phyloP scores from a whole-genome alignment of 2,888 invertebrate species.

The Belgica antarctica region DNA sequence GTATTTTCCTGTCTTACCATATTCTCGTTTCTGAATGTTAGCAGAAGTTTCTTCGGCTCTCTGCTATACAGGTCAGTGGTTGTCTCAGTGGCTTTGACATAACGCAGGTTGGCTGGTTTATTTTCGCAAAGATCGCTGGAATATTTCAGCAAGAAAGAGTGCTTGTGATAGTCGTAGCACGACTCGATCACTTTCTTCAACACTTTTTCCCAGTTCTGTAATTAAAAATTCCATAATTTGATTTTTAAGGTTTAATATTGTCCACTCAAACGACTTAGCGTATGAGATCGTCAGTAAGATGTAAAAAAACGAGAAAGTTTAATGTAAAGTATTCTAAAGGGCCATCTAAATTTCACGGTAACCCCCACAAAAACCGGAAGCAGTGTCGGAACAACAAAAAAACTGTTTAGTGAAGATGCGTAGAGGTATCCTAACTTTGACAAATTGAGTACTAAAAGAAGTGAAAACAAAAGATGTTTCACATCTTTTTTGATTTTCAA shows the following conservation, averaged over 20 bases:
- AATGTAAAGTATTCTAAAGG: too few relatives aligned
- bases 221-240: conserved; percentile 31
- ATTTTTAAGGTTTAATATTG: conserved; percentile 19
- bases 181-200: conserved; percentile 65
- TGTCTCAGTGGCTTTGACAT: conserved; percentile 66
- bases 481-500: too few relatives aligned
- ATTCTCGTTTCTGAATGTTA: conserved; percentile 74
- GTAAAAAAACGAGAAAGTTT: too few relatives aligned
- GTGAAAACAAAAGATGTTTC: too few relatives aligned
- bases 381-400: neutral
- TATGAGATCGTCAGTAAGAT: too few relatives aligned
- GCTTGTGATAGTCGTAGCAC: conserved; percentile 71
- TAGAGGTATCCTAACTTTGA: too few relatives aligned
- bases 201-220: conserved; percentile 61
- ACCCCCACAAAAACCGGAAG: too few relatives aligned
- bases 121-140: conserved; percentile 67
- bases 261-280: too few relatives aligned
- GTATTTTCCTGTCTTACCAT: conserved; percentile 58
- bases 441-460: too few relatives aligned
- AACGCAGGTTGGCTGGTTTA: conserved; percentile 63
- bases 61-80: conserved; percentile 70
- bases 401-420: neutral
- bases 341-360: too few relatives aligned
- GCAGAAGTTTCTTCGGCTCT: conserved; percentile 64
- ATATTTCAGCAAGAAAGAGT: conserved; percentile 67